These are phyloP conservation scores for Drosophila kohkoa DNA, from an alignment of 1,140 invertebrate species.

Conservation along the genomic window DNA sequence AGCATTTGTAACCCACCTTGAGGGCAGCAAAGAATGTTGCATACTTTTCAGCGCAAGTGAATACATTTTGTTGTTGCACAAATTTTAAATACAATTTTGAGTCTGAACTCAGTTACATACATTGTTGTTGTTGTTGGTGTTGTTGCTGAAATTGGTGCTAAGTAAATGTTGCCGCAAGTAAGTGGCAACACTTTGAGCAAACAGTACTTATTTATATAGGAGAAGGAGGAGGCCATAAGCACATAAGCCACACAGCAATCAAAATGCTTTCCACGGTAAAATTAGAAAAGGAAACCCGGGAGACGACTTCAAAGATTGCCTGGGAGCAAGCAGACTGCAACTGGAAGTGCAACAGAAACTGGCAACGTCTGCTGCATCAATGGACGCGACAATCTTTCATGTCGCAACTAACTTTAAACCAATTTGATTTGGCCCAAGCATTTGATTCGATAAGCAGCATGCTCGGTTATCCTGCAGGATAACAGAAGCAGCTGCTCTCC, in stretches of 20 bases:
- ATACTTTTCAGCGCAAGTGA: conserved; percentile 46
- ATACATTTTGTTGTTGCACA: conserved; percentile 19
- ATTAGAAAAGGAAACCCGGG: conserved; percentile 19
- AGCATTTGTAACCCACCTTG: neutral
- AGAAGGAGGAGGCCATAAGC: conserved; percentile 3
- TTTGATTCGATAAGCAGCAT: conserved; percentile 79
- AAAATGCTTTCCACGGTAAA: conserved; percentile 30
- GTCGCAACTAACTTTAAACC: conserved; percentile 76
- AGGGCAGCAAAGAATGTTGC: conserved; percentile 46
- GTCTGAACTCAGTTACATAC: conserved; percentile 63
- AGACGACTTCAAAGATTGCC: conserved; percentile 4
- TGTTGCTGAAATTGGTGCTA: conserved; percentile 66
- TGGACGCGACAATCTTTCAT: conserved; percentile 77
- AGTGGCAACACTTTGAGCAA: conserved; percentile 66
- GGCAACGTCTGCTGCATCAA: conserved; percentile 22
- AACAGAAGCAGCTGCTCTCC: conserved; percentile 3
- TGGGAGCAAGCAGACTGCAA: conserved; percentile 1
- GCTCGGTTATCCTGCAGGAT: conserved; percentile 53
- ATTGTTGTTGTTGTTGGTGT: conserved; percentile 58
- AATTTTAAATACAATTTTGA: conserved; percentile 80
- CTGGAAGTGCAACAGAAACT: neutral
- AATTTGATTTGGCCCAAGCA: conserved; percentile 73
- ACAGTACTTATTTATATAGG: conserved; percentile 21
- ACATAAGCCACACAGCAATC: conserved; percentile 26
- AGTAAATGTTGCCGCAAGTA: conserved; percentile 80